Percentiles rank a stretch among this genome's conserved stretches.
phyloP scores from a whole-genome alignment of 2,888 invertebrate species.

The Caenorhabditis sp. region DNA sequence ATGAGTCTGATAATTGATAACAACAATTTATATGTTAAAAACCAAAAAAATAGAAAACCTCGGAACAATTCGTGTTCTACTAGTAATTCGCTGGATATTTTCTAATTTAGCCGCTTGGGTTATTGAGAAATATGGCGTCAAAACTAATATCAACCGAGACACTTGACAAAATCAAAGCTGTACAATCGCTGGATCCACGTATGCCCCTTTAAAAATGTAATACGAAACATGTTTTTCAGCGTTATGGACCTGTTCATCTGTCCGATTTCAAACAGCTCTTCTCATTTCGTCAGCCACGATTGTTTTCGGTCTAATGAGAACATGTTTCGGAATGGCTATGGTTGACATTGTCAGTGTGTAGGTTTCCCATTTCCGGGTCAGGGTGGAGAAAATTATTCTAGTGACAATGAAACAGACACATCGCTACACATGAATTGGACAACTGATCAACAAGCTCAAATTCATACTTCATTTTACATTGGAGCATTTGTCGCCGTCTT shows the following conservation, averaged over 20 bases:
- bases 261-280: constrained; percentile 60
- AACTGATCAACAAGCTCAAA: constrained; percentile 52
- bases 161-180: neutral
- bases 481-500: constrained; percentile 63
- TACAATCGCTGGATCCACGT: neutral
- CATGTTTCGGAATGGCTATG: constrained; percentile 62
- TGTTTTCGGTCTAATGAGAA: constrained; percentile 54
- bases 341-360: constrained; percentile 40
- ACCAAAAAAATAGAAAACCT: neutral
- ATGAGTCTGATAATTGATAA: neutral
- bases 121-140: neutral
- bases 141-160: neutral
- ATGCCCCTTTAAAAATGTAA: neutral
- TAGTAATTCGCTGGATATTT: neutral
- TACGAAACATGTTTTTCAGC: constrained; percentile 42
- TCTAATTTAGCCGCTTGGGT: neutral
- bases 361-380: no score
- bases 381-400: no score
- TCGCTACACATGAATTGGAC: constrained; percentile 55
- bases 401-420: neutral
- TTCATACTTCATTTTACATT: constrained; percentile 64
- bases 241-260: constrained; percentile 57
- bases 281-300: constrained; percentile 52
- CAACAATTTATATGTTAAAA: neutral
- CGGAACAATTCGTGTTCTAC: neutral